phyloP scores from a whole-genome alignment of 2,888 invertebrate genomes.

The Drosophila lutescens region DNA sequence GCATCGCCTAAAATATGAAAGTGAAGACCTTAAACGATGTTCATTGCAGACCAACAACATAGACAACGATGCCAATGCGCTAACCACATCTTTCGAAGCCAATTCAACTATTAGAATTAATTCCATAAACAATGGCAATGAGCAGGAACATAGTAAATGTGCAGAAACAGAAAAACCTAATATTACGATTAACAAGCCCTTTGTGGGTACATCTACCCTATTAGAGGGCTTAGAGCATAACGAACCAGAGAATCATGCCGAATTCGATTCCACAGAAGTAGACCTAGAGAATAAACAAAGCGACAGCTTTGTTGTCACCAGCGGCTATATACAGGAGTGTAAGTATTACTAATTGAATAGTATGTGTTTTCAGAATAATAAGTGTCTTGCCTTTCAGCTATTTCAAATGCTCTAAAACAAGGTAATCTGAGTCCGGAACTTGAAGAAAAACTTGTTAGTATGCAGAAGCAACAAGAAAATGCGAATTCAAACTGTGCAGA shows the following conservation, averaged over 20 bases:
- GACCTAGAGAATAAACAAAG: constrained; percentile 50
- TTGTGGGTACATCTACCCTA: constrained; percentile 26
- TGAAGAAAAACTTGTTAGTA: constrained; percentile 94
- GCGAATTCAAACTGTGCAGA: constrained; percentile 83
- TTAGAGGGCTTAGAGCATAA: constrained; percentile 53
- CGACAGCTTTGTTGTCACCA: constrained; percentile 92
- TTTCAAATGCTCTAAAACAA: constrained; percentile 95
- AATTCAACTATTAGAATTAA: constrained; percentile 31
- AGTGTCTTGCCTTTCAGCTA: constrained; percentile 85
- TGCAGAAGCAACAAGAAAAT: constrained; percentile 93
- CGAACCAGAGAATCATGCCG: constrained; percentile 24
- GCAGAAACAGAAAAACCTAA: constrained; percentile 66
- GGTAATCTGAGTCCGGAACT: constrained; percentile 96
- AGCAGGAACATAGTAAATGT: constrained; percentile 38
- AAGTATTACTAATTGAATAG: constrained; percentile 82
- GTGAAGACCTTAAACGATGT: constrained; percentile 64
- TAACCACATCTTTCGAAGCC: constrained; percentile 54
- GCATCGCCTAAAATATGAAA: constrained; percentile 50
- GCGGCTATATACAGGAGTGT: constrained; percentile 97
- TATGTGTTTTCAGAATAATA: neutral
- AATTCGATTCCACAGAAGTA: constrained; percentile 29
- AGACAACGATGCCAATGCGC: constrained; percentile 51
- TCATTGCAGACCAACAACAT: constrained; percentile 73
- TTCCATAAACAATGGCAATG: constrained; percentile 31
- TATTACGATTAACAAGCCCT: constrained; percentile 40